Base-by-base conservation (phyloP, 2,888 invertebrate genomes). In the Drosophila aldrichi region DNA sequence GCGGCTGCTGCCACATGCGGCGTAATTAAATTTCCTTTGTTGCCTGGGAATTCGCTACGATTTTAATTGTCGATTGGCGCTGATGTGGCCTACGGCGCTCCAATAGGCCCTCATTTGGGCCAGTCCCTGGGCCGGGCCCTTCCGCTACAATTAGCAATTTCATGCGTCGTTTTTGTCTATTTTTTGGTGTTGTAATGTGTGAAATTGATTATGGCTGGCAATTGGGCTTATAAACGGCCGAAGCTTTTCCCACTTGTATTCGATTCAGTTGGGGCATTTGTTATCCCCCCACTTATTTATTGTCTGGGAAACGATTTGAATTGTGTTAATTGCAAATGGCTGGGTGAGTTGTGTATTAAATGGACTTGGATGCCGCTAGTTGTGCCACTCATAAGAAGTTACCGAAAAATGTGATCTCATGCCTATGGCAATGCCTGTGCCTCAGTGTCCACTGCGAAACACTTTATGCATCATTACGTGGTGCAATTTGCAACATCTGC, bases 11-110 rank as follows among this genome's bases (percentile, higher is more conserved):
- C 87, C 86, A 77, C 86, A 88, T 88, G 86, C 66, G 79, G 86
- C 70, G 82, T 88, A 87, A 87, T 87, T 87, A 87, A 88, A 87
- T 87, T 87, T 82, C 68, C 79, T 88, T 87, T 88, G 82, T 83
- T 84, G 78, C 70, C 74, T 87, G 81, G 82, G 79, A 85, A 85
- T 88, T 85, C 81, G 84, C 84, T 85, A 85, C 84, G 84, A 85
- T 77, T 85, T 85, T 85, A 85, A 85, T 85, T 85, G 88, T 79
- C 71, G 77, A 73, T 70, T 65, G 52, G 38, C 67, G 71, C 66
- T 63, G 61, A 52, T 57, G 82, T 66, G 36, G 87, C 83, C 86
- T 44, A 86, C 59, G 79, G 86, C 83, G 67, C 56, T 69, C 18
- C 18, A 60, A 10, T 22, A 25, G 62, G 54, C 69, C 73, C 65